phyloP scores from a whole-genome alignment of 2,888 invertebrate species.

The Andrena trimmerana region DNA sequence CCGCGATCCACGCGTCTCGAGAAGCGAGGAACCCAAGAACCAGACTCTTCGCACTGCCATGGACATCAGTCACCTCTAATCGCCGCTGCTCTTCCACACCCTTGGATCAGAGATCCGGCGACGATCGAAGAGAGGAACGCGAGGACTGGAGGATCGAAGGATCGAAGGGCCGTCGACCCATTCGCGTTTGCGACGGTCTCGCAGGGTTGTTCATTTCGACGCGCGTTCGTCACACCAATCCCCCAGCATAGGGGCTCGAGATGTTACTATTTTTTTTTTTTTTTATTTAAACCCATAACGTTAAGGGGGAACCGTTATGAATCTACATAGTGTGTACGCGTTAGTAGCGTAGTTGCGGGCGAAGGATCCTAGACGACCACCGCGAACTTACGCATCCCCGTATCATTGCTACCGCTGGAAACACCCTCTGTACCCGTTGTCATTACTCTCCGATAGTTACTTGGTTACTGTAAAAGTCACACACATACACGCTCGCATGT shows the following conservation, averaged over 20 bases:
- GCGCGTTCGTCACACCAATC: constrained; percentile 23
- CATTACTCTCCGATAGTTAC: constrained; percentile 36
- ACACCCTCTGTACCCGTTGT: constrained; percentile 26
- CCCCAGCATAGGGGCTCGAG: constrained; percentile 8
- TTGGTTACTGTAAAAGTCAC: constrained; percentile 22
- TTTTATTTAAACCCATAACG: constrained; percentile 53
- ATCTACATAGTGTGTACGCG: constrained; percentile 21
- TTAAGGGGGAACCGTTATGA: constrained; percentile 61
- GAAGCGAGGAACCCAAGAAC: constrained; percentile 34
- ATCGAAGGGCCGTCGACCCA: constrained; percentile 16
- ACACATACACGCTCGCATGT: background rate
- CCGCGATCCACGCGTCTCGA: constrained; percentile 47
- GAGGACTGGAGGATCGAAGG: constrained; percentile 15
- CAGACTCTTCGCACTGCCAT: constrained; percentile 66
- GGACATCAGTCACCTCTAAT: constrained; percentile 66
- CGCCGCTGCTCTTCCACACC: constrained; percentile 59
- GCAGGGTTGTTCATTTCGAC: constrained; percentile 21
- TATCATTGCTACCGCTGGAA: constrained; percentile 12
- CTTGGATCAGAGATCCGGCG: constrained; percentile 12
- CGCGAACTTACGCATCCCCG: constrained; percentile 34
- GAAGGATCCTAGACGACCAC: constrained; percentile 34
- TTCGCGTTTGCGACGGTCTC: constrained; percentile 13
- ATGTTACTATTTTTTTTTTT: constrained; percentile 59
- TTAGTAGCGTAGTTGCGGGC: constrained; percentile 27
- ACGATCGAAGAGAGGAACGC: constrained; percentile 16